Base-by-base conservation (phyloP, 2,888 invertebrate genomes). In the Xestia xanthographa region DNA sequence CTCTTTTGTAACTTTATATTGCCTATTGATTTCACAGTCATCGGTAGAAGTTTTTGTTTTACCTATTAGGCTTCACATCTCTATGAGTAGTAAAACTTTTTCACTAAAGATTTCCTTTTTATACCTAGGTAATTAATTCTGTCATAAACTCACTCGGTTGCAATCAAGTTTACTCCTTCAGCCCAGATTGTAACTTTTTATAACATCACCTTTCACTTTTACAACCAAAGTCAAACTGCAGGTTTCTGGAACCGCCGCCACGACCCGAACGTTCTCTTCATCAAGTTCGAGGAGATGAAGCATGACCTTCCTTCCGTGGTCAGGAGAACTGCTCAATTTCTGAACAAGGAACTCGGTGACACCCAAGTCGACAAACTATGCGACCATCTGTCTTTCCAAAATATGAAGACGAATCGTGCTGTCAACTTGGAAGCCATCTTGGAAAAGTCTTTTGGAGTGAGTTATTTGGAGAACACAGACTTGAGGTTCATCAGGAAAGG, bases 201-300 rank as follows among this genome's bases (percentile, higher is more conserved):
- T 29, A 20, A 17, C n/a, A 53, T 17, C 9, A 38, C 11, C 50
- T n/a, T 53, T 62, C 38, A 26, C 26, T 58, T 56, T 26, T 45
- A 45, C 26, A 43, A 60, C 8, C 17, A 50, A 14, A 34, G 0
- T 26, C 72, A 53, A 58, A 14, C 1, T 73, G n/a, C 94, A 94
- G 97, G 97, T 71, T 98, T 98, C 91, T 98, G 98, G 98, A 97
- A 97, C 74, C 96, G 97, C 66, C 97, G 97, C 34, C 92, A 98
- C 86, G 97, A 98, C 71, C 95, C 97, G 0, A 98, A 98, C 89
- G 94, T 98, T 3, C 95, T 98, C 12, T 98, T 98, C 92, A 95
- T 98, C 66, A 98, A 98, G 87, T 98, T 98, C 90, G 98, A 98
- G 95, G 98, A 98, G 77, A 98, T 98, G 97, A 98, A 98, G 89